phyloP scores from a whole-genome alignment of 2,888 invertebrate genomes.

The Bugulina stolonifera region DNA sequence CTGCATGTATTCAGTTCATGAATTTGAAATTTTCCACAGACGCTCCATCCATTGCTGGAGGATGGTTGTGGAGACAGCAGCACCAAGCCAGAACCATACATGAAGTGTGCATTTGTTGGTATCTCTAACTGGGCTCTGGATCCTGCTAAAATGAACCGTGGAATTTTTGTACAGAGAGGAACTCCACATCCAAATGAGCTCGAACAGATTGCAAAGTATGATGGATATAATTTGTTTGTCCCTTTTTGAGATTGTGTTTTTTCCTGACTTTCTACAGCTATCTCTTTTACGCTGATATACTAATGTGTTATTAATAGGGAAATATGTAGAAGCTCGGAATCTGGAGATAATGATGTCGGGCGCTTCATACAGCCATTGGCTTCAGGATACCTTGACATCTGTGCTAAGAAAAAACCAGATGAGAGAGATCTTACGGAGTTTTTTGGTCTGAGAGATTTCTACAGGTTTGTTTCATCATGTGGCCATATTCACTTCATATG shows the following conservation, averaged over 20 bases:
- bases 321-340: neutral
- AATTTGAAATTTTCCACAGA: conserved; percentile 35
- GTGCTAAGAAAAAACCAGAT: neutral
- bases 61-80: conserved; percentile 47
- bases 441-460: conserved; percentile 31
- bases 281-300: too few species aligned
- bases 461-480: conserved; percentile 23
- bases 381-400: conserved; percentile 14
- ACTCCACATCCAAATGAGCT: conserved; percentile 35
- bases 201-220: conserved; percentile 36
- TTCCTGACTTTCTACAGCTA: neutral
- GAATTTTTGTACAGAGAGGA: conserved; percentile 44
- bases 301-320: neutral
- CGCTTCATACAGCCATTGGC: neutral
- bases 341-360: neutral
- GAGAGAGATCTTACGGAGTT: conserved; percentile 28
- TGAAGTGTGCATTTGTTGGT: conserved; percentile 49
- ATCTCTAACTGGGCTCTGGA: conserved; percentile 53
- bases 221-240: too few species aligned
- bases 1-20: too few species aligned
- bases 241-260: too few species aligned
- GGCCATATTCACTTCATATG: too few species aligned
- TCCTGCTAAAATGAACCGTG: conserved; percentile 51
- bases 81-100: conserved; percentile 35
- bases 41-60: conserved; percentile 46